Percentiles rank a stretch among this genome's conserved stretches.
Evolutionary conservation across 2,797 vertebrate genomes (phyloP).

Genomic region (Antrozous pallidus): DNA sequence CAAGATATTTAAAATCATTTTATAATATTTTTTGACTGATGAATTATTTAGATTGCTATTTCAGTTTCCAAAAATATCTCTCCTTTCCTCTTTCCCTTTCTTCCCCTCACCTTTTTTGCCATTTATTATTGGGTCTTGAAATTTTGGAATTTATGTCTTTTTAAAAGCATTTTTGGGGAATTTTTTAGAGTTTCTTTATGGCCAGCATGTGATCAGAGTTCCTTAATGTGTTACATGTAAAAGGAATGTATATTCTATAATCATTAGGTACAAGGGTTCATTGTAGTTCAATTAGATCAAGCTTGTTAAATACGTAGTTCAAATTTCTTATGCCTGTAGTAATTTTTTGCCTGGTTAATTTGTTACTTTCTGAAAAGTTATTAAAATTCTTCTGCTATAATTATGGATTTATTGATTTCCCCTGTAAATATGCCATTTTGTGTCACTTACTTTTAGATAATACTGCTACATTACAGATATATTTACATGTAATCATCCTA

Average conservation of each 20-base stretch:
- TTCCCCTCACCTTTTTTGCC: not conserved
- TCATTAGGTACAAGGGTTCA: not conserved
- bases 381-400: not conserved
- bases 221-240: not conserved
- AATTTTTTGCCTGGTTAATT: constrained; percentile 30
- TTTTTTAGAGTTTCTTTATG: not conserved
- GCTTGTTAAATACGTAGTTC: constrained; percentile 40
- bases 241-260: constrained; percentile 14
- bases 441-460: not conserved
- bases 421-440: not conserved
- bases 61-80: not conserved
- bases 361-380: constrained; percentile 17
- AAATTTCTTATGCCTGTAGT: constrained; percentile 23
- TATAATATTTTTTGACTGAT: not conserved
- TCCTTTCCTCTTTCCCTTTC: not conserved
- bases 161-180: not conserved
- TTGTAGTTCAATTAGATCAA: constrained; percentile 3
- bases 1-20: not conserved
- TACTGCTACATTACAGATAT: not conserved
- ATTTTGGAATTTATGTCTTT: not conserved
- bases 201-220: not conserved
- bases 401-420: not conserved
- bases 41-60: not conserved
- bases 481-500: not conserved
- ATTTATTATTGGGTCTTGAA: not conserved